Conservation (phyloP, 2,888 invertebrate species). For the Epicampocera succincta region DNA sequence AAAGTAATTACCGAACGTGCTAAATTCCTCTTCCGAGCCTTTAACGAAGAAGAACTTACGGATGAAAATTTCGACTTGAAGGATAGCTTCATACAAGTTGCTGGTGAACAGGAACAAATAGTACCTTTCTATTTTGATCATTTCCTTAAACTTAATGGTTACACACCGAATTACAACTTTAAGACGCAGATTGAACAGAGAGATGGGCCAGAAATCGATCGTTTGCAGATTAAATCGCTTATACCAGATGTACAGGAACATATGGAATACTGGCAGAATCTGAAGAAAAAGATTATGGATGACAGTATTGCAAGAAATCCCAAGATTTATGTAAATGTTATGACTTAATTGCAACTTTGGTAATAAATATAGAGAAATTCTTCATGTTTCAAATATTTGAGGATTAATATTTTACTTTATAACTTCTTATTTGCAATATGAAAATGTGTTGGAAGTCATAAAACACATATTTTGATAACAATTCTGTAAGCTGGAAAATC, state of each 20-base stretch:
- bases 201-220: conserved; percentile 77
- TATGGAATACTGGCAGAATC: conserved; percentile 75
- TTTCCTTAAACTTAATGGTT: conserved; percentile 79
- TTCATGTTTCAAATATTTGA: too few relatives aligned
- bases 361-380: too few relatives aligned
- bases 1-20: conserved; percentile 75
- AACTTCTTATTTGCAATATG: too few relatives aligned
- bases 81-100: conserved; percentile 74
- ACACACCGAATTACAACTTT: conserved; percentile 80
- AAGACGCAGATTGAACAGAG: conserved; percentile 78
- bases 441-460: too few relatives aligned
- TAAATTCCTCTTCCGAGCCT: conserved; percentile 78
- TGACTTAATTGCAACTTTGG: conserved; percentile 2
- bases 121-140: conserved; percentile 81
- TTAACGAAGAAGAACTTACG: conserved; percentile 74
- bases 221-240: conserved; percentile 70
- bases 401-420: too few relatives aligned
- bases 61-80: conserved; percentile 69
- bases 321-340: conserved; percentile 78
- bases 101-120: conserved; percentile 77
- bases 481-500: too few relatives aligned
- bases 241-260: conserved; percentile 73
- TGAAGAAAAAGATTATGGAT: conserved; percentile 77
- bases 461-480: too few relatives aligned
- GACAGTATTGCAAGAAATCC: conserved; percentile 78